These are phyloP conservation scores for Phocides pigmalion DNA, from an alignment of 1,140 invertebrate species.

Conservation along the genomic window DNA sequence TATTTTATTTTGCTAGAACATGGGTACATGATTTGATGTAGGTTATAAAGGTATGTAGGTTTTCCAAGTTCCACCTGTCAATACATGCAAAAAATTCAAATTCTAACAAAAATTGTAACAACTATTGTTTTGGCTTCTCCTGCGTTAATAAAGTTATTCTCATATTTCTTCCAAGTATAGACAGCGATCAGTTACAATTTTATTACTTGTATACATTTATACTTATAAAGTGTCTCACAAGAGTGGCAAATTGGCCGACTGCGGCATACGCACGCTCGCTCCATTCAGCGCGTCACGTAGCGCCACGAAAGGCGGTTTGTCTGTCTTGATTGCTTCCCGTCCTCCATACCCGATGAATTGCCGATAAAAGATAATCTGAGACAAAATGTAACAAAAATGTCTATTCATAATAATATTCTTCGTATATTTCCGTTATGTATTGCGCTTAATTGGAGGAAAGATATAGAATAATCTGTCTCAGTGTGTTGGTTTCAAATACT, in stretches of 20 bases:
- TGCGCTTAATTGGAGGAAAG: neutral
- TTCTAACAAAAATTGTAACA: too few relatives aligned
- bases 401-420: constrained; percentile 20
- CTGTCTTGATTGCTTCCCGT: constrained; percentile 29
- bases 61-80: too few relatives aligned
- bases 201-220: neutral
- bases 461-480: too few relatives aligned
- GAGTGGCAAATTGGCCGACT: constrained; percentile 16
- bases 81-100: too few relatives aligned
- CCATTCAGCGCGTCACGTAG: constrained; percentile 19
- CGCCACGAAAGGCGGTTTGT: constrained; percentile 27
- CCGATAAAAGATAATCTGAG: constrained; percentile 31
- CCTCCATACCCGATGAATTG: constrained; percentile 22
- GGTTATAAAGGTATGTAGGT: too few relatives aligned
- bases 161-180: too few relatives aligned
- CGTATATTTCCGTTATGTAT: constrained; percentile 7
- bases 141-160: too few relatives aligned
- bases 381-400: constrained; percentile 18
- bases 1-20: too few relatives aligned
- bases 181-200: too few relatives aligned
- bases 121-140: too few relatives aligned
- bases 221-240: neutral
- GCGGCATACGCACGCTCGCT: constrained; percentile 21
- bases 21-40: too few relatives aligned
- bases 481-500: too few relatives aligned